These are phyloP conservation scores for Melanocharis versteri DNA, from an alignment of 2,113 vertebrate genomes.

Conservation along the genomic window DNA sequence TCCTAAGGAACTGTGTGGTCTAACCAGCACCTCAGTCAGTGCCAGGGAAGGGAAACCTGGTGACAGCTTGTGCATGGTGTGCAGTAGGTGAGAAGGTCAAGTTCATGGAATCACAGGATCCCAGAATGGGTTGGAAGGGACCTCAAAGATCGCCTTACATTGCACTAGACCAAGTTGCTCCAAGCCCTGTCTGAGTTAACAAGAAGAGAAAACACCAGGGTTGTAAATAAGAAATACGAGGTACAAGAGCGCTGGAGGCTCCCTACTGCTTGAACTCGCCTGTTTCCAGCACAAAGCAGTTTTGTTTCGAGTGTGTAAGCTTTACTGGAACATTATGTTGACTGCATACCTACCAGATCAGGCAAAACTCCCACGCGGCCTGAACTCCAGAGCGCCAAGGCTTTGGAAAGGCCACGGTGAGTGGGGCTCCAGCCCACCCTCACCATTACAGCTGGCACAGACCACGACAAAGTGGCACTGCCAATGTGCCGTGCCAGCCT, in stretches of 20 bases:
- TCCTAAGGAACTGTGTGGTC: neutral
- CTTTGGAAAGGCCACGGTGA: neutral
- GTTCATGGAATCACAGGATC: neutral
- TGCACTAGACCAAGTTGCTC: neutral
- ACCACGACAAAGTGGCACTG: accelerated
- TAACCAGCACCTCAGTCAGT: neutral
- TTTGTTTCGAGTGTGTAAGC: neutral
- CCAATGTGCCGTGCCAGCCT: accelerated
- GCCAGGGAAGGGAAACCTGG: neutral
- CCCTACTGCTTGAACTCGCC: neutral
- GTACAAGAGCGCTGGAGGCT: neutral
- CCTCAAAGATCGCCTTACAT: accelerated
- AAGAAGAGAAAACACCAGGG: neutral
- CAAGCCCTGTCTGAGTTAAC: neutral
- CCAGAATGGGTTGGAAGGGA: neutral
- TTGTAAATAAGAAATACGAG: neutral
- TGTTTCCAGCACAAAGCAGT: neutral
- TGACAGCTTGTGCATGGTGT: neutral
- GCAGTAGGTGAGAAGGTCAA: neutral
- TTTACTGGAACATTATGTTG: neutral
- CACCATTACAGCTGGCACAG: neutral
- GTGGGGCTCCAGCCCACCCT: neutral
- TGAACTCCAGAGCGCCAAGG: neutral
- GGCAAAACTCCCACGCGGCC: neutral
- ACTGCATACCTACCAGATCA: neutral